A percentile compares a stretch with the other conserved stretches of the same genome.
Evolutionary conservation across 92 coral and sea anemone genomes (phyloP).

Genomic region (Chrysogorgia sp.): DNA sequence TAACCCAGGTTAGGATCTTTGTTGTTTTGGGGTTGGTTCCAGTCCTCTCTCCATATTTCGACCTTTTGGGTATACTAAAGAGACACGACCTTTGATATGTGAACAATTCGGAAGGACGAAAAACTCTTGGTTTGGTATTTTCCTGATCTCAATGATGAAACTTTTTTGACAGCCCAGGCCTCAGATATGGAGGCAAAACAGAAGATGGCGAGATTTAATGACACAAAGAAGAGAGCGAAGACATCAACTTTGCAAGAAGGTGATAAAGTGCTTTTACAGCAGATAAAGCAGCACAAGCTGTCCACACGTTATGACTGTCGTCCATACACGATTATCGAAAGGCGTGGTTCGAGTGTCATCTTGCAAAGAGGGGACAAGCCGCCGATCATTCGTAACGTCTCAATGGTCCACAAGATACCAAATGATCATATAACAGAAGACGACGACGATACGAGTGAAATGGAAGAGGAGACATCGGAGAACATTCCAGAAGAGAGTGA

Average conservation of each 20-base stretch:
- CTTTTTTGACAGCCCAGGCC: no score
- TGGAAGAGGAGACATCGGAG: background rate
- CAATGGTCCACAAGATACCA: slow-evolving; percentile 43
- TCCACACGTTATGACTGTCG: slow-evolving; percentile 34
- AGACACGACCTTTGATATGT: no score
- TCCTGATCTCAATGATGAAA: no score
- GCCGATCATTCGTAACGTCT: slow-evolving; percentile 23
- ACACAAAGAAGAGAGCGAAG: background rate
- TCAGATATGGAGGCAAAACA: no score
- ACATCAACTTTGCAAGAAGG: slow-evolving; percentile 13
- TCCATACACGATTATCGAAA: slow-evolving; percentile 43
- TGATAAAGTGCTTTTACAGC: slow-evolving; percentile 46
- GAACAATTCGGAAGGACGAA: no score
- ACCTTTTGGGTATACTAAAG: no score
- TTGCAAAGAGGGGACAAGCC: slow-evolving; percentile 36
- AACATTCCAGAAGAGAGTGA: background rate
- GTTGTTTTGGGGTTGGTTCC: no score
- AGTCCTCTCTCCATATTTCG: no score
- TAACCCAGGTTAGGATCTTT: no score
- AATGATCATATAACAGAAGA: background rate
- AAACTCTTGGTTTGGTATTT: no score
- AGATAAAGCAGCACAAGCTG: slow-evolving; percentile 31
- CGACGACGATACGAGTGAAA: slow-evolving; percentile 4
- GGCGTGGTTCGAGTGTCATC: slow-evolving; percentile 42
- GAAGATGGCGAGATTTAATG: no score